phyloP scores from a whole-genome alignment of 2,888 invertebrate genomes.

The Catonia carolina region DNA sequence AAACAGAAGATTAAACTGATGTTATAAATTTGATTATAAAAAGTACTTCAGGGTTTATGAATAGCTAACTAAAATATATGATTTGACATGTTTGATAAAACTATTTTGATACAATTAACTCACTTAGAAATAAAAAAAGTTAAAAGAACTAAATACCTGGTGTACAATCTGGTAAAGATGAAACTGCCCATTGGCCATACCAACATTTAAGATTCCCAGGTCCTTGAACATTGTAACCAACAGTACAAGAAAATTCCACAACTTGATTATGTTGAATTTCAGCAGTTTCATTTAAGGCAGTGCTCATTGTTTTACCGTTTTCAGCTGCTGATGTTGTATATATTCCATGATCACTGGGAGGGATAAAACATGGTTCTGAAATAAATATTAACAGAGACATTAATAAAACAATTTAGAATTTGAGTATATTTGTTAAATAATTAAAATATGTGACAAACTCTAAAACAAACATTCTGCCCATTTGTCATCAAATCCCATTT shows the following conservation, averaged over 20 bases:
- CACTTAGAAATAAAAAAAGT: too few relatives aligned
- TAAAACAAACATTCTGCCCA: too few relatives aligned
- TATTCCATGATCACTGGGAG: slow-evolving; percentile 60
- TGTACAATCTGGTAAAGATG: slow-evolving; percentile 67
- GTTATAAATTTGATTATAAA: too few relatives aligned
- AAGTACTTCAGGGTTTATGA: too few relatives aligned
- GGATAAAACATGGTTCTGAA: slow-evolving; percentile 64
- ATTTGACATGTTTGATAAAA: too few relatives aligned
- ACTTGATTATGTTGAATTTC: slow-evolving; percentile 62
- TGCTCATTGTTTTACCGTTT: slow-evolving; percentile 28
- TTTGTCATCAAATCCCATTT: too few relatives aligned
- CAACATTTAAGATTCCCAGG: slow-evolving; percentile 67
- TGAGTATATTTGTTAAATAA: neutral
- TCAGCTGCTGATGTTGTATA: slow-evolving; percentile 41
- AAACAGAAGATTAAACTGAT: too few relatives aligned
- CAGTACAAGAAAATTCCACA: slow-evolving; percentile 67
- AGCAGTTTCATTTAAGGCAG: slow-evolving; percentile 37
- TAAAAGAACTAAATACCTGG: slow-evolving; percentile 58
- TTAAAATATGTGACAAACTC: too few relatives aligned
- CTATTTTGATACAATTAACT: too few relatives aligned
- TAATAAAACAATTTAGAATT: neutral
- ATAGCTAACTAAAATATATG: too few relatives aligned
- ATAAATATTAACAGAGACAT: too few relatives aligned
- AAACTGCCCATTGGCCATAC: slow-evolving; percentile 75
- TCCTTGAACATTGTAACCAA: slow-evolving; percentile 57